Base-by-base conservation (phyloP, 2,888 invertebrate genomes). In the Xestia sexstrigata region DNA sequence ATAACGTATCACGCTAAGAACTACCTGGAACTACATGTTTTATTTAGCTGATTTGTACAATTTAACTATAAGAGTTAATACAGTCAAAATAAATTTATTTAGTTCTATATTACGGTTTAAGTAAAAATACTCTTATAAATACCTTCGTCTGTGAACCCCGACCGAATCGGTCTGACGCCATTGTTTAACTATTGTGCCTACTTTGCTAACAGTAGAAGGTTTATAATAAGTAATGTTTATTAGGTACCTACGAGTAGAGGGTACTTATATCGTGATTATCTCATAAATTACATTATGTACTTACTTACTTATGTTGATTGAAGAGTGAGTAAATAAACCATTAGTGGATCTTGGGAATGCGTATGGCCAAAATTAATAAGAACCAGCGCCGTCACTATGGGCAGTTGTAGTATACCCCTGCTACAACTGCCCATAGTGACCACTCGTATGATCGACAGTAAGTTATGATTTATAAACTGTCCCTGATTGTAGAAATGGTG, bases 231-330 rank as follows among this genome's bases (percentile, higher is more conserved):
- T n/a, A n/a, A n/a, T n/a, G n/a, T n/a, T n/a, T n/a, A n/a, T n/a
- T n/a, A n/a, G n/a, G 35, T 35, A 35, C 26, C 17, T 35, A 26
- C 17, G 45, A 23, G 35, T 67, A 55, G 63, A 63, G 55, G 42
- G 20, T 52, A 60, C 26, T 17, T 58, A 60, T n/a, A 42, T 67
- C n/a, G 42, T 62, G 62, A 52, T 62, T 45, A 58, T 47, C 47
- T 58, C 23, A 26, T 55, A 47, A 73, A 52, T 66, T 58, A 74
- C n/a, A 47, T 74, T 39, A 45, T 30, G 63, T n/a, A 55, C 17
- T 7, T 45, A 35, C 23, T 15, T 42, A 42, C 0, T 23, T 20
- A 75, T 49, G 5, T 42, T 52, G 20, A 11, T 13, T 20, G 49
- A 73, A 39, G 39, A 63, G 20, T 35, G 35, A 49, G 47, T 49